phyloP scores from a whole-genome alignment of 2,113 vertebrate genomes.

The pig (Sus scrofa) region T2T-Sscrofa CM000812.6:193705501-193706000 shows the following conservation, averaged over 20 bases:
- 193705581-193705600: not conserved
- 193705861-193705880: not conserved
- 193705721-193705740: too few species aligned
- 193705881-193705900: constrained; percentile 3
- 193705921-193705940: constrained; percentile 12
- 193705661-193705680: constrained; percentile 28
- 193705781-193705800: too few species aligned
- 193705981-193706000: not conserved
- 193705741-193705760: too few species aligned
- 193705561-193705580: not conserved
- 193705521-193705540: not conserved
- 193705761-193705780: too few species aligned
- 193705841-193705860: not conserved
- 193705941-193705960: not conserved
- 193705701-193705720: too few species aligned
- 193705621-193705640: not conserved
- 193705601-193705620: not conserved
- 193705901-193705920: not conserved
- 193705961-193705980: not conserved
- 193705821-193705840: not conserved
- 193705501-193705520: constrained; percentile 4
- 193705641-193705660: not conserved
- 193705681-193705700: too few species aligned
- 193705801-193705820: constrained; percentile 29
- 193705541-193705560: not conserved